Evolutionary conservation across 2,888 invertebrate species (phyloP).

Genomic region (Campoletis raptor): DNA sequence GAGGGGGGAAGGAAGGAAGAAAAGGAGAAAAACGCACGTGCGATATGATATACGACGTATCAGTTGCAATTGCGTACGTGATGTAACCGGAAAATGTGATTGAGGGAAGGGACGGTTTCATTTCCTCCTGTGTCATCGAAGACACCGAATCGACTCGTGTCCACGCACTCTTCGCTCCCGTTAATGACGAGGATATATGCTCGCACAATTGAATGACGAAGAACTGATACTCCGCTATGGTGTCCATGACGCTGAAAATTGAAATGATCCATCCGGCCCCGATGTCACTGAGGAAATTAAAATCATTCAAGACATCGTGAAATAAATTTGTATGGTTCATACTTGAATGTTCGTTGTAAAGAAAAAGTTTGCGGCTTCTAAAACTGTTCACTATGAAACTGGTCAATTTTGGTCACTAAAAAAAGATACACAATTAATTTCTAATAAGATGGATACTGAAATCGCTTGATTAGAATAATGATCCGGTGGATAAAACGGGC

Average conservation of each 20-base stretch:
- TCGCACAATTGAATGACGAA: constrained; percentile 40
- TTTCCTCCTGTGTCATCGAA: constrained; percentile 73
- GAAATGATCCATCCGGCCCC: constrained; percentile 33
- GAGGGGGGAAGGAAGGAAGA: too few relatives aligned
- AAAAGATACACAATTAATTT: too few relatives aligned
- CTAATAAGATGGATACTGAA: background rate
- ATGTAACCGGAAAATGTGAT: constrained; percentile 31
- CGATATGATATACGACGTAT: background rate
- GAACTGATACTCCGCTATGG: background rate
- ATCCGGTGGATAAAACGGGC: background rate
- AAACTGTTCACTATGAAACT: too few relatives aligned
- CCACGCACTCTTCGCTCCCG: constrained; percentile 46
- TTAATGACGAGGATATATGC: constrained; percentile 18
- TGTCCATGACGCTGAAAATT: constrained; percentile 45
- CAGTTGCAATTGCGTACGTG: constrained; percentile 49
- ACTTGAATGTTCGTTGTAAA: too few relatives aligned
- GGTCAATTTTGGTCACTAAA: too few relatives aligned
- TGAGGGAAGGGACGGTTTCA: constrained; percentile 66
- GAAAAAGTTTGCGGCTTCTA: too few relatives aligned
- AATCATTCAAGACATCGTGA: background rate
- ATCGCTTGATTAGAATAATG: background rate
- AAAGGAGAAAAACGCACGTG: too few relatives aligned
- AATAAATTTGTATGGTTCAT: too few relatives aligned
- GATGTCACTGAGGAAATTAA: constrained; percentile 47
- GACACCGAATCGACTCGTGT: constrained; percentile 56